Evolutionary conservation across 2,888 invertebrate species (phyloP).

Genomic region (Tyria jacobaeae): DNA sequence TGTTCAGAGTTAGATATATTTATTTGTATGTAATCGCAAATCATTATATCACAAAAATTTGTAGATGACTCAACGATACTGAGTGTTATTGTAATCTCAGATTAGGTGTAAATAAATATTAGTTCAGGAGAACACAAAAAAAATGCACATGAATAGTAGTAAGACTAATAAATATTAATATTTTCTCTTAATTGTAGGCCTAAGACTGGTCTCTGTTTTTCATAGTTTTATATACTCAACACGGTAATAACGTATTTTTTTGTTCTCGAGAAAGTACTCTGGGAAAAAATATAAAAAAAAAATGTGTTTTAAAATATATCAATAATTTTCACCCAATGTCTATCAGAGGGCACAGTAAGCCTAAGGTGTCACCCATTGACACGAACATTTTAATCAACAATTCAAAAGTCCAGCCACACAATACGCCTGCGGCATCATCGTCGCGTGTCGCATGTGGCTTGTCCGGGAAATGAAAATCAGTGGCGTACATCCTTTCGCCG

Average conservation of each 20-base stretch:
- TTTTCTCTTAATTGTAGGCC: no score
- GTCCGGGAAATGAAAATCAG: slow-evolving; percentile 63
- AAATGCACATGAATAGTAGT: no score
- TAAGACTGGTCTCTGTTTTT: no score
- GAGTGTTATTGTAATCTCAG: no score
- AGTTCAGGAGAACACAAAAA: no score
- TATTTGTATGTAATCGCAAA: background rate
- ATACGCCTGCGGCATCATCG: slow-evolving; percentile 44
- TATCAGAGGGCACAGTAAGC: slow-evolving; percentile 12
- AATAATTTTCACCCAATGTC: slow-evolving; percentile 8
- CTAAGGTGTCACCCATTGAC: slow-evolving; percentile 24
- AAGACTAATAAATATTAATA: no score
- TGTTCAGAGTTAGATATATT: background rate
- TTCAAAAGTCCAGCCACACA: slow-evolving; percentile 48
- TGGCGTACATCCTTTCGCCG: slow-evolving; percentile 60
- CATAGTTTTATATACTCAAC: no score
- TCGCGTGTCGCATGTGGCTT: slow-evolving; percentile 46
- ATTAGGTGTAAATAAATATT: no score
- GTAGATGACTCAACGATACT: no score
- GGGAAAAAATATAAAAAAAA: no score
- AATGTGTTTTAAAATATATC: background rate
- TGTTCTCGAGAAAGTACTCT: background rate
- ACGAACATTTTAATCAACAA: slow-evolving; percentile 51
- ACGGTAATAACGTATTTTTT: background rate
- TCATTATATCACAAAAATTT: no score